phyloP scores from a whole-genome alignment of 2,113 vertebrate species.

The Trachemys scripta region DNA sequence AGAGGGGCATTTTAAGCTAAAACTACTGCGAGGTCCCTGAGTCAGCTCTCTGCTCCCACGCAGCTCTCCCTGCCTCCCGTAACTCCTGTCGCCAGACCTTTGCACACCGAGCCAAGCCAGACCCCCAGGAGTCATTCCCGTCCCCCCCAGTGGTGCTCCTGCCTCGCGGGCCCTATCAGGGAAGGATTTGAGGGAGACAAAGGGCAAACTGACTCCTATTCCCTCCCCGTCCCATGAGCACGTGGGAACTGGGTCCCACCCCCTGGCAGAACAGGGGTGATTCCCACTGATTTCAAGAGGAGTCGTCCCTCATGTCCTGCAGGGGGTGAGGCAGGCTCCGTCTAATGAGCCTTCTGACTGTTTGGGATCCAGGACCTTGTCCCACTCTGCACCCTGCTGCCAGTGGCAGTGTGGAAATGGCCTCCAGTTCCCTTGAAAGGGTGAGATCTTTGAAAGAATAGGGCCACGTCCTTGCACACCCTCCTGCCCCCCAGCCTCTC shows the following conservation, averaged over 20 bases:
- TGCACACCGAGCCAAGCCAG: background rate
- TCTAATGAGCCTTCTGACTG: background rate
- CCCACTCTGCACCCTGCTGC: background rate
- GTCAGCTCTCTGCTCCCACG: background rate
- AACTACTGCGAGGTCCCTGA: background rate
- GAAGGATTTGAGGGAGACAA: background rate
- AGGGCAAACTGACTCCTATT: background rate
- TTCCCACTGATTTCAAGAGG: background rate
- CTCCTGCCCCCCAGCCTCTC: background rate
- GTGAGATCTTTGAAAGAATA: background rate
- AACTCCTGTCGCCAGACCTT: background rate
- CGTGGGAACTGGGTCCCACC: background rate
- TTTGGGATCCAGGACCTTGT: too few relatives aligned
- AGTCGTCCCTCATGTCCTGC: background rate
- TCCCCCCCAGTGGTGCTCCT: background rate
- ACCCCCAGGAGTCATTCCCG: background rate
- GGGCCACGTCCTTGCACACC: rapidly evolving
- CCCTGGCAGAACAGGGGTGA: background rate
- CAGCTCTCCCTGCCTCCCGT: background rate
- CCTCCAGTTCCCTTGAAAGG: background rate
- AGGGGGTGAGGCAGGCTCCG: background rate
- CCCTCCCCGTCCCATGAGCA: background rate
- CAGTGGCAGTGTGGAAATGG: background rate
- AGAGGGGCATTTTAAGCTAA: rapidly evolving
- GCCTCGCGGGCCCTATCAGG: background rate